These are phyloP conservation scores for Agonopterix alstromeriana DNA, from an alignment of 2,888 invertebrate genomes.

Conservation along the genomic window DNA sequence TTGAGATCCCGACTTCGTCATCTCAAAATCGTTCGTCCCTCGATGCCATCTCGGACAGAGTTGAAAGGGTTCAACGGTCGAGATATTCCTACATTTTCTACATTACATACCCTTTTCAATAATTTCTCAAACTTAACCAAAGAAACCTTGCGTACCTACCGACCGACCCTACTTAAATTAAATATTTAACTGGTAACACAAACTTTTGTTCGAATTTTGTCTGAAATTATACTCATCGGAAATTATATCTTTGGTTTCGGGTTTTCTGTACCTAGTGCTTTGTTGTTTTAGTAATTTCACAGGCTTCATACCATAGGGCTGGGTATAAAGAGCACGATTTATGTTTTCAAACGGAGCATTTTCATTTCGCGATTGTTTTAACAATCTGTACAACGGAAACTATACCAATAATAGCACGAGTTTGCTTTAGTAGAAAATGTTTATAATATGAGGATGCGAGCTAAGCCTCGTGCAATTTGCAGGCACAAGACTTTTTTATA, in stretches of 20 bases:
- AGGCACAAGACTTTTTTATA: no score
- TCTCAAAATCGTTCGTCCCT: not conserved
- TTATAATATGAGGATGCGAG: no score
- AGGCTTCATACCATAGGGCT: no score
- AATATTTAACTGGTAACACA: slow-evolving; percentile 3
- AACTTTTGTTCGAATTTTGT: slow-evolving; percentile 1
- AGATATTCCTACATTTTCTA: not conserved
- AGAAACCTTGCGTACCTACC: not conserved
- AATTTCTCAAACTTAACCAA: not conserved
- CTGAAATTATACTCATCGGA: not conserved
- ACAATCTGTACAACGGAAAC: no score
- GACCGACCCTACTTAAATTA: slow-evolving; percentile 2
- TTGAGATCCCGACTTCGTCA: not conserved
- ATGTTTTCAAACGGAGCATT: no score
- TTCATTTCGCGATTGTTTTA: no score
- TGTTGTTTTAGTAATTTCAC: no score
- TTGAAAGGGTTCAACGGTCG: not conserved
- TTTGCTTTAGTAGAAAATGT: no score
- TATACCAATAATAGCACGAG: no score
- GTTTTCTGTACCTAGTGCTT: not conserved
- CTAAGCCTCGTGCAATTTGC: no score
- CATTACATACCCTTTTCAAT: not conserved
- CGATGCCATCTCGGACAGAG: not conserved
- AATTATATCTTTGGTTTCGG: not conserved
- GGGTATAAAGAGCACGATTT: no score